These are phyloP conservation scores for Elymnias hypermnestra DNA, from an alignment of 1,140 invertebrate genomes.

Conservation along the genomic window DNA sequence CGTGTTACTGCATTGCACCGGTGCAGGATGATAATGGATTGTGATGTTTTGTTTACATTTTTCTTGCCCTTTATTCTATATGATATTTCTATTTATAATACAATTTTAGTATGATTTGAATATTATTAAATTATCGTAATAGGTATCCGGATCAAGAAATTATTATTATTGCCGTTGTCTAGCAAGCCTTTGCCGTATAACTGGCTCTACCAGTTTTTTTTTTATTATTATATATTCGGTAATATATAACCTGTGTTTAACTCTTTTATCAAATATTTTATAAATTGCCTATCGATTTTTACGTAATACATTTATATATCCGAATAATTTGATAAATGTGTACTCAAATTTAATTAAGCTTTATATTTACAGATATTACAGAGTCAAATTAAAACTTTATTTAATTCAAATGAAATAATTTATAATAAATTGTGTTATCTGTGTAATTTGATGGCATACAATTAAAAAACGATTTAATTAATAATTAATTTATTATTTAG, in stretches of 20 bases:
- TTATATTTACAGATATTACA: no score
- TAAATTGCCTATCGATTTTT: background rate
- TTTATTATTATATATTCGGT: constrained; percentile 13
- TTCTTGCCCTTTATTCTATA: constrained; percentile 15
- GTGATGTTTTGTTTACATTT: constrained; percentile 47
- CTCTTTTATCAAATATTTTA: background rate
- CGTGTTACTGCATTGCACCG: constrained; percentile 45
- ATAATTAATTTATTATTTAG: no score
- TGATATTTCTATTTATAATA: no score
- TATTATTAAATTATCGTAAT: no score
- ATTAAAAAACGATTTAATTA: no score
- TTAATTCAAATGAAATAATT: no score
- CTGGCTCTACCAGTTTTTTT: constrained; percentile 36
- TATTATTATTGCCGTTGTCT: constrained; percentile 25
- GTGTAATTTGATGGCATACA: no score
- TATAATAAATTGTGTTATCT: no score
- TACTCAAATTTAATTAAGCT: no score
- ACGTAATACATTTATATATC: no score
- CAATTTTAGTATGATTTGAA: background rate
- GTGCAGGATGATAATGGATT: constrained; percentile 41
- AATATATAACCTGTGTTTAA: constrained; percentile 9
- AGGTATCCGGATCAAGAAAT: constrained; percentile 15
- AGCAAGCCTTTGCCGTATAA: constrained; percentile 25
- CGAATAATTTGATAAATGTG: no score
- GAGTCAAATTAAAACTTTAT: no score